Percentiles rank a stretch among this genome's conserved stretches.
Conservation (phyloP, 2,888 invertebrate species). For the Temnothorax unifasciatus region DNA sequence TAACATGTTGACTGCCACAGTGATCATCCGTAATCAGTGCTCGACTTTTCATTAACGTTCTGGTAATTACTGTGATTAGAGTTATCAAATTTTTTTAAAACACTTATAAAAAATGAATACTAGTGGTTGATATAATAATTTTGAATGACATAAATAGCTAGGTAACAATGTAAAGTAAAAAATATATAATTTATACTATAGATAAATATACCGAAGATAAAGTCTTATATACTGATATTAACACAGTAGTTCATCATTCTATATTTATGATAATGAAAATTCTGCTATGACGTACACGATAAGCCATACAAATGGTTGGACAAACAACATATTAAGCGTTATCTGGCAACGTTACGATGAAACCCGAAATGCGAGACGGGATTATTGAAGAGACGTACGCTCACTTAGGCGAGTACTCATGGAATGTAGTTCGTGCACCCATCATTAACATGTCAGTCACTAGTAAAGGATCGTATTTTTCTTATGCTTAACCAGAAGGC, state of each 20-base stretch:
- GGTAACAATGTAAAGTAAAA: not conserved
- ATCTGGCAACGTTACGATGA: not conserved
- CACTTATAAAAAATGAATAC: not conserved
- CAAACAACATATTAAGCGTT: conserved; percentile 2
- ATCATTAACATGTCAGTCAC: conserved; percentile 80
- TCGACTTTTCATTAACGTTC: not conserved
- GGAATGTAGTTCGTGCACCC: conserved; percentile 58
- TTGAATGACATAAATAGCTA: not conserved
- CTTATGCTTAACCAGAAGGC: conserved; percentile 91
- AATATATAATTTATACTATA: not conserved
- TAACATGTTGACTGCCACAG: not conserved
- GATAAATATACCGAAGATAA: no score
- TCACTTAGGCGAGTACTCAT: conserved; percentile 54
- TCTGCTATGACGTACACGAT: not conserved
- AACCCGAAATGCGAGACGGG: conserved; percentile 28
- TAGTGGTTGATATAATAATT: not conserved
- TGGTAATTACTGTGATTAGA: not conserved
- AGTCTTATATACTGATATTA: not conserved
- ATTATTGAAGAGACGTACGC: conserved; percentile 32
- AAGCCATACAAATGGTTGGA: not conserved
- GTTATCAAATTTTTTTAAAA: not conserved
- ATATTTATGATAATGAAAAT: not conserved
- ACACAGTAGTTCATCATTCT: not conserved
- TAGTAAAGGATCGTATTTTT: conserved; percentile 84
- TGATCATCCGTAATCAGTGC: not conserved